A percentile compares a stretch with the other conserved stretches of the same genome.
phyloP scores from a whole-genome alignment of 2,797 vertebrate species.

The Microchirus variegatus region DNA sequence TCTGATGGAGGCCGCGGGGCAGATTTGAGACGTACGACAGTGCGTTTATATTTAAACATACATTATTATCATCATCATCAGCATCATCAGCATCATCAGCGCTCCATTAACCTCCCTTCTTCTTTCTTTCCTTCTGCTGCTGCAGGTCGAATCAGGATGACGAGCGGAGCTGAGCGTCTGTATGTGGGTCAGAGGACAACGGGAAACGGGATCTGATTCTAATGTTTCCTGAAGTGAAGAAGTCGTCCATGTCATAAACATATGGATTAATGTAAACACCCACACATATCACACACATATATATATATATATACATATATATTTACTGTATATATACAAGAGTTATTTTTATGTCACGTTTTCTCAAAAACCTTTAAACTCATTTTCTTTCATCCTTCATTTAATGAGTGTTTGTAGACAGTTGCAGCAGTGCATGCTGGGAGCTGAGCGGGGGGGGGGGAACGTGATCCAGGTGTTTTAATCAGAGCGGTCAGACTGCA shows the following conservation, averaged over 20 bases:
- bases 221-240: neutral
- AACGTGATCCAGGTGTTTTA: constrained; percentile 50
- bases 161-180: constrained; percentile 40
- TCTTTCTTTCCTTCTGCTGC: neutral
- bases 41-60: constrained; percentile 62
- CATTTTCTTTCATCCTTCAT: too few relatives aligned
- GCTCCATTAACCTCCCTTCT: too few relatives aligned
- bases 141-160: constrained; percentile 37
- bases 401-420: neutral
- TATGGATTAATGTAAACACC: neutral
- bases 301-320: too few relatives aligned
- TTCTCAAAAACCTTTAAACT: too few relatives aligned
- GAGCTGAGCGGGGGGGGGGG: constrained; percentile 17
- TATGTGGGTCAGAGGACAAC: constrained; percentile 64
- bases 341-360: too few relatives aligned
- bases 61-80: constrained; percentile 27
- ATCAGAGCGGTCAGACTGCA: constrained; percentile 47
- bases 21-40: constrained; percentile 38
- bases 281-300: neutral
- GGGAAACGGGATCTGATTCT: constrained; percentile 35
- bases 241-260: neutral
- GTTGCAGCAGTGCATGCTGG: constrained; percentile 32
- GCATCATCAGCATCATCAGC: constrained; percentile 1
- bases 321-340: too few relatives aligned
- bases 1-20: constrained; percentile 48